Evolutionary conservation across 92 coral and sea anemone genomes (phyloP), one percentile per base, ranked within the genome.

Genomic region (Bergia sp.): DNA sequence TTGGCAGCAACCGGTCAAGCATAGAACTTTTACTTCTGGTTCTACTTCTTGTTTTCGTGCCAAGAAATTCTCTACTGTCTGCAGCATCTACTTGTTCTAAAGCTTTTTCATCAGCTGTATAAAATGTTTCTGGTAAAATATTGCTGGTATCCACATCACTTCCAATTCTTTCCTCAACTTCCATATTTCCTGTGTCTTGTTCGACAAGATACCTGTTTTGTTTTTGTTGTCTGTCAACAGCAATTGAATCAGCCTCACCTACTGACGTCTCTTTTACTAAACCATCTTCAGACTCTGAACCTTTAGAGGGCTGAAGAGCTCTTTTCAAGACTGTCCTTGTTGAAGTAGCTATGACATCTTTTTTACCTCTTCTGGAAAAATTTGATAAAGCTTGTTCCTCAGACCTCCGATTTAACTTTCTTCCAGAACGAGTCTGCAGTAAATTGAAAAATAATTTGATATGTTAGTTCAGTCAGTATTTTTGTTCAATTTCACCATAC

Each of bases 1-100:
- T 94, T 43, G 99, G 95, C 43, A 98, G 97, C 85, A 97, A 92
- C 29, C 99, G 93, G 84, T 96, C 96, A 23, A 97, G 91, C 91
- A 97, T 90, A 11, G 98, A 90, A 23, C 92, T 90, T 29, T 89
- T 76, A 47, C 89, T 90, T 49, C 98, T 92, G 41, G 90, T 82
- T 21, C 96, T 92, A 74, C 89, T 66, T 61, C 98, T 95, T 18
- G 96, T 92, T 29, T 86, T 88, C 1, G 90, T 42, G 45, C 89
- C 76, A 21, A 83, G 21, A n/a, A 50, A 69, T 72, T 87, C 90
- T 69, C 43, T 76, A 64, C 49, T 58, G 44, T 81, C 90, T n/a
- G 86, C 8, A 44, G 61, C 82, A 11, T 10, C 88, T 82, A 89
- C 76, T n/a, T 69, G 91, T 44, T 95, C 96, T 16, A 82, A 55